Evolutionary conservation across 2,797 vertebrate species (phyloP), one percentile per base, ranked within the genome.

Genomic region (Poeciliopsis presidionis): DNA sequence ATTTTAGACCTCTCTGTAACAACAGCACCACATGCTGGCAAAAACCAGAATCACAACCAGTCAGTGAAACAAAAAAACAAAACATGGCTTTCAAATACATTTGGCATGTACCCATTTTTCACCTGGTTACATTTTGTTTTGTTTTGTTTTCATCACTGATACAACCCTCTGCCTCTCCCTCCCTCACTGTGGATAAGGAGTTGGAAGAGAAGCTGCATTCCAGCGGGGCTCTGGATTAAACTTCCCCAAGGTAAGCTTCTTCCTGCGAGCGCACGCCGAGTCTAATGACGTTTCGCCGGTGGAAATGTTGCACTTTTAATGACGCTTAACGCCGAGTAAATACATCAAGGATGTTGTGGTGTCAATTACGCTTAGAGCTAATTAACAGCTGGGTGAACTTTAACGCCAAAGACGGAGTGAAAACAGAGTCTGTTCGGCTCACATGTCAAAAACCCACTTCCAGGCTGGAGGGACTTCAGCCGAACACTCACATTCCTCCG

Each of bases 171-270:
- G 8, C 72, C 18, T 41, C 39, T 7, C 7, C 39, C 39, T 41
- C 69, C 16, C 75, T 43, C 30, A 73, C 36, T 86, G 86, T 84
- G 89, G 88, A 90, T 90, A 82, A 65, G 84, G 76, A 28, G 49
- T 74, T 79, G 57, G 73, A 55, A 59, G 36, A 7, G 45, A 74
- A 51, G 71, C 76, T 77, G 75, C 46, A 47, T 67, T 84, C 79
- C 78, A 4, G 73, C 49, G 76, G 76, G 77, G 83, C 22, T 85
- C 74, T 84, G 90, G 86, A 85, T 88, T 82, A 70, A 16, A 78
- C 78, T 81, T 69, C 49, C 7, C 18, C 53, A 89, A 91, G 93
- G 93, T 94, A 87, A 85, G 87, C 6, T 5, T 73, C 43, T 39
- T 47, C 39, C 22, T 43, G 14, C 18, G 22, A 30, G 4, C 9